Evolutionary conservation across 2,113 vertebrate genomes (phyloP), one percentile per base, ranked within the genome.

Genomic region (Falcunculus frontatus): DNA sequence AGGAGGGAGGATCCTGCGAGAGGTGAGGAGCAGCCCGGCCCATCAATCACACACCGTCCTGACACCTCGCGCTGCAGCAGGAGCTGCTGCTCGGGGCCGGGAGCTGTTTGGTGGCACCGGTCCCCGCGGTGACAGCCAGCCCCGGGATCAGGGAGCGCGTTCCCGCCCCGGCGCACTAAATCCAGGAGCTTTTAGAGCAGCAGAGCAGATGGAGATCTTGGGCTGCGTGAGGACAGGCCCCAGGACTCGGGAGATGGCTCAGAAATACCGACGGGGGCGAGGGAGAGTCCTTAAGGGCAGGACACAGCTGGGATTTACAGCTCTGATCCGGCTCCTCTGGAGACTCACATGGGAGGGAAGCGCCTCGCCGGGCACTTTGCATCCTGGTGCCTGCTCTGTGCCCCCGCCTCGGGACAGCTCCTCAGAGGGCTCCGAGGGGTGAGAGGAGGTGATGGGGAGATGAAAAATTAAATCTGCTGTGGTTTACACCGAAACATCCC

Each of bases 201-300:
- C 39, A 1, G 95, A 97, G 94, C 96, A 97, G 96, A 95, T 95
- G 95, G 96, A 86, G 90, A 69, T 73, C 88, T 89, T 70, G 80
- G 96, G 96, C 94, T 97, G 95, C 35, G 9, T 62, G 85, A 97
- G 95, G 96, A 97, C 96, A 97, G 91, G 80, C 89, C 93, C 85
- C 72, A 9, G 42, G 53, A 13, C 73, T 23, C 27, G 46, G 96
- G 94, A 94, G 86, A 39, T 80, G 88, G 96, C 93, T 94, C 94
- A 84, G 86, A 73, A 88, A 90, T 33, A 49, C 23, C 19, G 41
- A 27, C 37, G 50, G 93, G 94, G 72, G 63, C 64, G 57, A 90
- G 90, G 75, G 93, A 73, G 81, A 67, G 72, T 62, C 87, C 92
- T 95, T 75, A 69, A 95, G 92, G 91, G 73, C 84, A 80, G 70